phyloP scores from a whole-genome alignment of 1,140 invertebrate genomes.

The Heliconius melpomene region DNA sequence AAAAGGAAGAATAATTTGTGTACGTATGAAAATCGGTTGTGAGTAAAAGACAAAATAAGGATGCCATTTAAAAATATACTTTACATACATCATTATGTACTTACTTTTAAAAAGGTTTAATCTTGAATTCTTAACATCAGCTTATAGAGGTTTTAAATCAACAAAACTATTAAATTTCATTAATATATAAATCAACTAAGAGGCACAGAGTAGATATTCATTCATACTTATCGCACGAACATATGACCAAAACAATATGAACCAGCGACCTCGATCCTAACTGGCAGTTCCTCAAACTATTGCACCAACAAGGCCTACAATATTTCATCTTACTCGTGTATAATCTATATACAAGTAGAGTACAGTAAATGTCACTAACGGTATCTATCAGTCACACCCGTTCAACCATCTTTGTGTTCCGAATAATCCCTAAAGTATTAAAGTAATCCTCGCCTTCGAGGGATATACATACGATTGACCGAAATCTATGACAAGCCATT shows the following conservation, averaged over 20 bases:
- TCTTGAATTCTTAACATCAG: background rate
- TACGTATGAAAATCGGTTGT: background rate
- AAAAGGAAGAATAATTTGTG: background rate
- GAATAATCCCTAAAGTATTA: conserved; percentile 45
- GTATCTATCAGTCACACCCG: conserved; percentile 37
- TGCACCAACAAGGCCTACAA: background rate
- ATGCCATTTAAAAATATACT: background rate
- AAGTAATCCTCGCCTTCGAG: conserved; percentile 36
- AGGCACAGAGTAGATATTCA: too few species aligned
- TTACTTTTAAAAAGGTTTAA: background rate
- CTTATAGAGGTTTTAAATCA: too few species aligned
- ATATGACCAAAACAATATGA: too few species aligned
- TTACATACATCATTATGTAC: background rate
- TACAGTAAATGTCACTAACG: conserved; percentile 38
- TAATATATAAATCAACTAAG: too few species aligned
- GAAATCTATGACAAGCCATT: conserved; percentile 34
- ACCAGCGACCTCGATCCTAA: too few species aligned
- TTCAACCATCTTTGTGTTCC: conserved; percentile 39
- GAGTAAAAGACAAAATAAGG: background rate
- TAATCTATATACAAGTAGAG: background rate
- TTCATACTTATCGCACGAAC: too few species aligned
- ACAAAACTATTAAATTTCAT: too few species aligned
- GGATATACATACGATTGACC: conserved; percentile 50
- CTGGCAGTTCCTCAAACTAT: too few species aligned
- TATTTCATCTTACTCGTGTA: background rate